Evolutionary conservation across 1,140 invertebrate species (phyloP).

Genomic region (Nephila pilipes): DNA sequence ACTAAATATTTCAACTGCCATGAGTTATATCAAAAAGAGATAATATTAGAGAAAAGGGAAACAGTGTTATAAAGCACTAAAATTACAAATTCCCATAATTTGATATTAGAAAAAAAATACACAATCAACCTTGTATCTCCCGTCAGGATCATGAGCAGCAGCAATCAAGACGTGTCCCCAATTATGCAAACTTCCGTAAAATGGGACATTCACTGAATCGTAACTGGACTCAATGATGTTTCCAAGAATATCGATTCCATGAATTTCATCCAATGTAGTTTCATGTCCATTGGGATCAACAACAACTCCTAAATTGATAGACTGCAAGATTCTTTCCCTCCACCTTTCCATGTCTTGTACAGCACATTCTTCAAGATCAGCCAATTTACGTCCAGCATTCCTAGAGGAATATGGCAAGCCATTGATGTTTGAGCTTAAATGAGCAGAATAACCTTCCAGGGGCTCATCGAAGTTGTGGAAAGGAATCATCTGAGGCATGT

Average conservation of each 20-base stretch:
- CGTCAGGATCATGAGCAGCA: slow-evolving; percentile 87
- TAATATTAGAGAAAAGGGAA: no score
- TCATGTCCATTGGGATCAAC: slow-evolving; percentile 55
- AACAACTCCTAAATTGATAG: slow-evolving; percentile 68
- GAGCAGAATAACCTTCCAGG: slow-evolving; percentile 85
- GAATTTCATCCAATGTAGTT: slow-evolving; percentile 43
- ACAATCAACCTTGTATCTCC: slow-evolving; percentile 78
- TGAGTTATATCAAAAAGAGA: no score
- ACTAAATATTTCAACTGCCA: no score
- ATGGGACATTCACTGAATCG: slow-evolving; percentile 82
- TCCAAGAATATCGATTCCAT: slow-evolving; percentile 83
- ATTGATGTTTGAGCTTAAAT: slow-evolving; percentile 84
- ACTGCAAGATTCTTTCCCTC: slow-evolving; percentile 74
- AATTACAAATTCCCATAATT: no score
- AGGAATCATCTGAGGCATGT: slow-evolving; percentile 65
- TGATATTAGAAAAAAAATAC: no score
- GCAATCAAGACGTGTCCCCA: slow-evolving; percentile 83
- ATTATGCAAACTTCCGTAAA: slow-evolving; percentile 82
- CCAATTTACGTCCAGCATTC: slow-evolving; percentile 82
- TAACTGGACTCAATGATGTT: slow-evolving; percentile 84
- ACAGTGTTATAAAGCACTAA: no score
- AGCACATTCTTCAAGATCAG: slow-evolving; percentile 80
- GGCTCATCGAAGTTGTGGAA: slow-evolving; percentile 75
- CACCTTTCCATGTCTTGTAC: slow-evolving; percentile 81
- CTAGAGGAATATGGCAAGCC: slow-evolving; percentile 85